Base-by-base conservation (phyloP, 2,113 vertebrate genomes). In the Alethe diademata region DNA sequence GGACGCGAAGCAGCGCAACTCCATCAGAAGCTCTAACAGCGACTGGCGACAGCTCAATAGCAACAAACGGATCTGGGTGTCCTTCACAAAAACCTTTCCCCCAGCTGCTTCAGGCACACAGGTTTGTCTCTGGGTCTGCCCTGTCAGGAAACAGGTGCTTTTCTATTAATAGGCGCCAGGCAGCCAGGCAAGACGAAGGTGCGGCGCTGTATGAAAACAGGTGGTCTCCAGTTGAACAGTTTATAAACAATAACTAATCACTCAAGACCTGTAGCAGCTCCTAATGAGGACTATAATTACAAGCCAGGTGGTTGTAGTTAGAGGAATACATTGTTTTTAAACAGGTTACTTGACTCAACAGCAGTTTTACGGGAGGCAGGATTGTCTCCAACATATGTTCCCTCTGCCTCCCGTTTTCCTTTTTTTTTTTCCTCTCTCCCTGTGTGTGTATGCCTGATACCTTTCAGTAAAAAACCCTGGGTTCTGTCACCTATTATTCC, bases 161-260 rank as follows among this genome's bases (percentile, higher is more conserved):
- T 95, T 74, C 98, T 97, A 98, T 98, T 98, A 97, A 98, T 97
- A 98, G 93, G 53, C 33, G 48, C 6, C 33, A 95, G 76, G 90
- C 92, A 96, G 95, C 86, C 96, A 96, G 97, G 95, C 96, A 96
- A 97, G 93, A 74, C 97, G 97, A 97, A 98, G 96, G 97, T 97
- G 96, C 73, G 50, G 92, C 8, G 72, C 79, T 42, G 51, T 74
- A 92, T 57, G 93, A 93, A 97, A 98, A 97, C 98, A 98, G 98
- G 97, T 98, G 98, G 94, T 96, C 95, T 84, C 90, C 33, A 78
- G 94, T 97, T 88, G 97, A 97, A 96, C 97, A 96, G 92, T 96
- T 97, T 97, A 94, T 97, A 97, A 97, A 98, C 98, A 98, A 98
- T 98, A 98, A 97, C 97, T 97, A 97, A 98, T 98, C 98, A 98